Conservation (phyloP, 2,797 vertebrate genomes). For the Triplophysa bombifrons region DNA sequence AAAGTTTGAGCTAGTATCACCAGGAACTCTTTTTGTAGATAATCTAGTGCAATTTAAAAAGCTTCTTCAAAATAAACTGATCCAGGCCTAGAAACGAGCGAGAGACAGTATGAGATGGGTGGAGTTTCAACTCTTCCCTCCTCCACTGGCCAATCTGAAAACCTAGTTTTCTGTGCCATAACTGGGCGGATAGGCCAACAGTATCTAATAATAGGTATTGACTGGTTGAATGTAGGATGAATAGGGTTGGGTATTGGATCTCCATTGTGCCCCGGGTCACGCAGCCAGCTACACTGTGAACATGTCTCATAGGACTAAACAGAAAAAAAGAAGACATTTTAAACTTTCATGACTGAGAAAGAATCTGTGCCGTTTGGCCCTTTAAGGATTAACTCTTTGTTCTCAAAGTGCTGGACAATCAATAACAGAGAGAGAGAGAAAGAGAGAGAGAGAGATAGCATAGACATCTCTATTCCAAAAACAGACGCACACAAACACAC, state of each 20-base stretch:
- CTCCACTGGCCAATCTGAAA: constrained; percentile 70
- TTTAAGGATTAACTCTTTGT: constrained; percentile 81
- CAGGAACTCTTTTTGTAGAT: constrained; percentile 11
- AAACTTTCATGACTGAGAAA: constrained; percentile 85
- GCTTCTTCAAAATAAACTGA: constrained; percentile 44
- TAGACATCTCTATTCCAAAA: constrained; percentile 79
- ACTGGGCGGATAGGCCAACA: constrained; percentile 78
- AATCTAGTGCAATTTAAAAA: constrained; percentile 46
- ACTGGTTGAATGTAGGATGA: constrained; percentile 86
- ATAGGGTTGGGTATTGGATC: constrained; percentile 83
- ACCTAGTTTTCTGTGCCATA: constrained; percentile 73
- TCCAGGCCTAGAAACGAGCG: constrained; percentile 38
- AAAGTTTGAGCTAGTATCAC: constrained; percentile 11
- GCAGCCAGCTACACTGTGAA: constrained; percentile 67
- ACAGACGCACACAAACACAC: constrained; percentile 29
- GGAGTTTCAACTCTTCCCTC: constrained; percentile 57
- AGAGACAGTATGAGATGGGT: constrained; percentile 35
- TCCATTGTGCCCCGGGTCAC: constrained; percentile 75
- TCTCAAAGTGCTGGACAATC: constrained; percentile 78
- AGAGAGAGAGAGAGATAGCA: constrained; percentile 50
- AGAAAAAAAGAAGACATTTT: constrained; percentile 77
- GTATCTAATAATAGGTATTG: constrained; percentile 88
- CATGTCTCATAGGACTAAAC: constrained; percentile 71
- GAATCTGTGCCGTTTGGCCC: constrained; percentile 77
- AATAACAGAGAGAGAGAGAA: constrained; percentile 68